Conservation (phyloP, 2,888 invertebrate genomes). For the Epirrhoe alternata region DNA sequence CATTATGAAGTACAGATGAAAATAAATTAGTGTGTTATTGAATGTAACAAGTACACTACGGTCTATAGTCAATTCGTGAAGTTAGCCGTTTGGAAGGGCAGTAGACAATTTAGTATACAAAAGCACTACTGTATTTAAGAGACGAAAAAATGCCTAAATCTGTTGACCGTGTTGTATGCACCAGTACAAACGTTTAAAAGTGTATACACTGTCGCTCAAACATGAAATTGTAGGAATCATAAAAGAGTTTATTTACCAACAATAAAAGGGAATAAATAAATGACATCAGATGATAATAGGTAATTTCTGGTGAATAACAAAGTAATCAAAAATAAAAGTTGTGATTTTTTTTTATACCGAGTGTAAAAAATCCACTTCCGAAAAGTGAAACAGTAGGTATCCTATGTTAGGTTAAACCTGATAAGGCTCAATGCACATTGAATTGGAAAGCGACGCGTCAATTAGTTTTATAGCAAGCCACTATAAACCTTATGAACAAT, state of each 20-base stretch:
- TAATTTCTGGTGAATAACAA: neutral
- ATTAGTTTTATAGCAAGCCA: too few relatives aligned
- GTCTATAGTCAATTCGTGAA: too few relatives aligned
- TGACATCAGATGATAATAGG: neutral
- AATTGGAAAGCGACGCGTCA: too few relatives aligned
- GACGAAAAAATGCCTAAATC: neutral
- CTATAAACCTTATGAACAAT: too few relatives aligned
- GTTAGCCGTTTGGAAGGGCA: too few relatives aligned
- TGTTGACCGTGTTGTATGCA: neutral
- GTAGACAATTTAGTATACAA: too few relatives aligned
- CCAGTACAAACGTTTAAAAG: slow-evolving; percentile 25
- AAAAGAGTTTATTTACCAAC: slow-evolving; percentile 10
- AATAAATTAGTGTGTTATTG: too few relatives aligned
- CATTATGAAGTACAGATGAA: slow-evolving; percentile 13
- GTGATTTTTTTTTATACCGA: neutral
- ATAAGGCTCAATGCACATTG: too few relatives aligned
- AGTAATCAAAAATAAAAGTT: neutral
- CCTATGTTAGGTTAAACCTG: too few relatives aligned
- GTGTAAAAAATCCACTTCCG: neutral
- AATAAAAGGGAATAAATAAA: neutral
- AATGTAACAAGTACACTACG: too few relatives aligned
- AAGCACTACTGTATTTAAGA: too few relatives aligned
- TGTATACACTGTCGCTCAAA: slow-evolving; percentile 22
- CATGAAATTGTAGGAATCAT: slow-evolving; percentile 7
- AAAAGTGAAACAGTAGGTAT: neutral